phyloP scores from a whole-genome alignment of 1,140 invertebrate species.

The Agraylea sexmaculata region DNA sequence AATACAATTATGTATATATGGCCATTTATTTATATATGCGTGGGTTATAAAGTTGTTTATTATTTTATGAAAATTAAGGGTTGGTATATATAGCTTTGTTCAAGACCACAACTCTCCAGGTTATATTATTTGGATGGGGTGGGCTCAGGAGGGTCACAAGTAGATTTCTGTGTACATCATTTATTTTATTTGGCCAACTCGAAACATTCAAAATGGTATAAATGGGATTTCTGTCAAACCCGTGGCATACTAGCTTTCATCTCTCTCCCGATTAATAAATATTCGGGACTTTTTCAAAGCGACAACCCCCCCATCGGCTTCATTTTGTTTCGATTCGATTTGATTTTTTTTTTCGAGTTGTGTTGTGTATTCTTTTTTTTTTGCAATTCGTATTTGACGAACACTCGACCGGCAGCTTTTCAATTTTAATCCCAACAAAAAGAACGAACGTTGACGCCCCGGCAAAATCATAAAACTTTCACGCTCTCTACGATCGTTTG shows the following conservation, averaged over 20 bases:
- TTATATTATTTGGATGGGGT: too few relatives aligned
- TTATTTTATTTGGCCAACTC: slow-evolving; percentile 30
- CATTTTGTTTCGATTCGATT: slow-evolving; percentile 23
- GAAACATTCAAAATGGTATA: slow-evolving; percentile 23
- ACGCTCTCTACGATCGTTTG: not conserved
- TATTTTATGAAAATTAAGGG: too few relatives aligned
- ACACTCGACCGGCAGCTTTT: slow-evolving; percentile 16
- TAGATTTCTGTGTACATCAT: slow-evolving; percentile 42
- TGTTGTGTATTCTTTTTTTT: slow-evolving; percentile 21
- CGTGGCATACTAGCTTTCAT: too few relatives aligned
- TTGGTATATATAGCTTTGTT: too few relatives aligned
- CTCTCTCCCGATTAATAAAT: too few relatives aligned
- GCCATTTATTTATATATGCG: too few relatives aligned
- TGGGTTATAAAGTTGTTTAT: too few relatives aligned
- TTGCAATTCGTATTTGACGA: slow-evolving; percentile 16
- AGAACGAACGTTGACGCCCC: too few relatives aligned
- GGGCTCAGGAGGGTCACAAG: slow-evolving; percentile 39
- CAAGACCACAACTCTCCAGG: too few relatives aligned
- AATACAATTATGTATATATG: too few relatives aligned
- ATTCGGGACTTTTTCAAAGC: too few relatives aligned
- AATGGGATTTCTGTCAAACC: slow-evolving; percentile 23
- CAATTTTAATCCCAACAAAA: not conserved
- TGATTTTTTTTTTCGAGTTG: slow-evolving; percentile 20
- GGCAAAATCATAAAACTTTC: not conserved
- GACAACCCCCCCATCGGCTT: slow-evolving; percentile 20